Base-by-base conservation (phyloP, 2,888 invertebrate genomes). In the Drosophila testacea region DNA sequence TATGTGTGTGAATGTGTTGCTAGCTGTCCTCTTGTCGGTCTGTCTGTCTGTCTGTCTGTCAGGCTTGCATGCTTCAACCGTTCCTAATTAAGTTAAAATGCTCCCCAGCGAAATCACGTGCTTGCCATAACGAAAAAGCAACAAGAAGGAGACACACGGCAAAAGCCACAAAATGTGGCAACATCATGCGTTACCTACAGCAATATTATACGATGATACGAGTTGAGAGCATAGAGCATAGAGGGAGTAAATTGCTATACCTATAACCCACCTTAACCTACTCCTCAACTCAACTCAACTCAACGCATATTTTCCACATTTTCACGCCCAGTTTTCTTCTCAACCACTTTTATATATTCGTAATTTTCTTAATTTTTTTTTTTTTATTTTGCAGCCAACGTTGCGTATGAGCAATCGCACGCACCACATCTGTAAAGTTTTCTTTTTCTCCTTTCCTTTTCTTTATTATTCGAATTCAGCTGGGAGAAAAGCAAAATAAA, bases 1-100 rank as follows among this genome's bases (percentile, higher is more conserved):
- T 34, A 11, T 55, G 9, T 52, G 16, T 34, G 22, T 48, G 11
- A 9, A n/a, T 9, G 52, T 9, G 27, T 41, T 28, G 51, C 50
- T 50, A 50, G 52, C 22, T 34, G 44, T 13, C 7, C 30, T 44
- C 10, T n/a, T 16, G 38, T 30, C 13, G 27, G 30, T 46, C 42
- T 44, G 28, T 10, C 39, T 42, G 27, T 10, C 39, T 38, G 41
- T 46, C 42, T 2, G 39, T 32, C 38, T 42, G 9, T 48, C 39
- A 51, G 56, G 2, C 56, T 50, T 48, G 68, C 74, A 77, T 72
- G 75, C 69, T 69, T 69, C 59, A 84, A 69, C 72, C 69, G 70
- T 64, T 88, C 73, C 82, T 87, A 89, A 89, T 89, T 89, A 81
- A 89, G 80, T 88, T 88, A 88, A 89, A 89, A 89, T 75, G 83